Conservation (phyloP, 2,888 invertebrate genomes). For the Gonocerus acuteangulatus region DNA sequence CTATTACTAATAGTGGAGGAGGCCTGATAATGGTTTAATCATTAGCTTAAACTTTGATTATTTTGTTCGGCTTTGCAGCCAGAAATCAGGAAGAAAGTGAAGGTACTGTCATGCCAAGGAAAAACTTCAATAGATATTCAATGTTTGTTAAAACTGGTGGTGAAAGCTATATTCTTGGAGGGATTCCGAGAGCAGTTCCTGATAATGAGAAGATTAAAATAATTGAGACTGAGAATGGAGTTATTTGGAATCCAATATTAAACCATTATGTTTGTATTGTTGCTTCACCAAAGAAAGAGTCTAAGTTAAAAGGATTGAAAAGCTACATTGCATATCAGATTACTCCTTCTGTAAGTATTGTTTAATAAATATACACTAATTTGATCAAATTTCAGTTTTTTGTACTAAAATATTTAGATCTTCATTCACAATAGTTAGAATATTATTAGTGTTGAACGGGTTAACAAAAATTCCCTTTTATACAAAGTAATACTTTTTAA, state of each 20-base stretch:
- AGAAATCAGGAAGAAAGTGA: slow-evolving; percentile 7
- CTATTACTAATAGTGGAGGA: too few relatives aligned
- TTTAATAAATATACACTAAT: not conserved
- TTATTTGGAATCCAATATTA: slow-evolving; percentile 65
- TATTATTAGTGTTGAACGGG: too few relatives aligned
- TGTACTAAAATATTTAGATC: too few relatives aligned
- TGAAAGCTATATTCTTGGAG: slow-evolving; percentile 80
- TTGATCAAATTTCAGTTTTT: too few relatives aligned
- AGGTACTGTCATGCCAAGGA: slow-evolving; percentile 49
- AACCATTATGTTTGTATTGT: slow-evolving; percentile 77
- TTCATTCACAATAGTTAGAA: too few relatives aligned
- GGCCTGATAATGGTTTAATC: too few relatives aligned
- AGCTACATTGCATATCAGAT: slow-evolving; percentile 95
- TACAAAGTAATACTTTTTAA: too few relatives aligned
- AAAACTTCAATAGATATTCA: slow-evolving; percentile 69
- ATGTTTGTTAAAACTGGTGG: slow-evolving; percentile 84
- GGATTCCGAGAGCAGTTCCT: slow-evolving; percentile 58
- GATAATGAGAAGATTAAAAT: slow-evolving; percentile 66
- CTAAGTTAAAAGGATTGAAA: slow-evolving; percentile 94
- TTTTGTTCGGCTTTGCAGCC: slow-evolving; percentile 18
- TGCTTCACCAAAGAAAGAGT: slow-evolving; percentile 93
- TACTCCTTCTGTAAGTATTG: slow-evolving; percentile 66
- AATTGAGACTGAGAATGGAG: slow-evolving; percentile 59
- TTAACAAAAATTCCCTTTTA: too few relatives aligned
- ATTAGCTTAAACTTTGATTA: too few relatives aligned